These are phyloP conservation scores for Cnemophilus loriae DNA, from an alignment of 2,113 vertebrate genomes.

Conservation along the genomic window DNA sequence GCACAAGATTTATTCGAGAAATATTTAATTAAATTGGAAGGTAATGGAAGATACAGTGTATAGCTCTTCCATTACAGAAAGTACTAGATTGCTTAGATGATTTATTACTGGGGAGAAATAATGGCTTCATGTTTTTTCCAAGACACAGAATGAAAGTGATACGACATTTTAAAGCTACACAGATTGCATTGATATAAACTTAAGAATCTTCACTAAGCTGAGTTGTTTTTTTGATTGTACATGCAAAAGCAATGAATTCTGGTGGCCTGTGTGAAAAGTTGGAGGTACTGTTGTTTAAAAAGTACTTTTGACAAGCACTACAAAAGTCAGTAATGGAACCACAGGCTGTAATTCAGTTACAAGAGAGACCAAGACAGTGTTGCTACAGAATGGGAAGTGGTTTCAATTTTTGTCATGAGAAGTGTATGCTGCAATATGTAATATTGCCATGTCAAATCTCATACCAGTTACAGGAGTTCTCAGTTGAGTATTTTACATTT, in stretches of 20 bases:
- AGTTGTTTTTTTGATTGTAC: background rate
- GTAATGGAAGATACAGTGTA: slow-evolving; percentile 54
- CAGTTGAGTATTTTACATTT: background rate
- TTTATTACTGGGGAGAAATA: slow-evolving; percentile 1
- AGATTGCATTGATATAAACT: background rate
- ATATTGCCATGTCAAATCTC: background rate
- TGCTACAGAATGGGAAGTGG: background rate
- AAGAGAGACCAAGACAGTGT: background rate
- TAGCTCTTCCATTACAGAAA: slow-evolving; percentile 47
- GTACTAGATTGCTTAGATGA: background rate
- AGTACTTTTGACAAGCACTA: background rate
- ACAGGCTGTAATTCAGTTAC: background rate
- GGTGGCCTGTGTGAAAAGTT: background rate
- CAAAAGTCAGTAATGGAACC: background rate
- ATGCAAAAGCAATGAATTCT: background rate
- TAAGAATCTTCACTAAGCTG: background rate
- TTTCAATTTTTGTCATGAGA: background rate
- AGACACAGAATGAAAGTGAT: background rate
- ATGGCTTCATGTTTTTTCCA: slow-evolving; percentile 18
- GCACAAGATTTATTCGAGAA: slow-evolving; percentile 61
- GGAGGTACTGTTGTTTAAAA: background rate
- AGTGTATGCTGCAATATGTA: background rate
- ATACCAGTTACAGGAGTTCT: background rate
- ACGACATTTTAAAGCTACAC: background rate
- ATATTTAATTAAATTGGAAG: slow-evolving; percentile 70